Evolutionary conservation across 1,140 invertebrate genomes (phyloP), one percentile per base, ranked within the genome.

Genomic region (Penaeus vannamei): DNA sequence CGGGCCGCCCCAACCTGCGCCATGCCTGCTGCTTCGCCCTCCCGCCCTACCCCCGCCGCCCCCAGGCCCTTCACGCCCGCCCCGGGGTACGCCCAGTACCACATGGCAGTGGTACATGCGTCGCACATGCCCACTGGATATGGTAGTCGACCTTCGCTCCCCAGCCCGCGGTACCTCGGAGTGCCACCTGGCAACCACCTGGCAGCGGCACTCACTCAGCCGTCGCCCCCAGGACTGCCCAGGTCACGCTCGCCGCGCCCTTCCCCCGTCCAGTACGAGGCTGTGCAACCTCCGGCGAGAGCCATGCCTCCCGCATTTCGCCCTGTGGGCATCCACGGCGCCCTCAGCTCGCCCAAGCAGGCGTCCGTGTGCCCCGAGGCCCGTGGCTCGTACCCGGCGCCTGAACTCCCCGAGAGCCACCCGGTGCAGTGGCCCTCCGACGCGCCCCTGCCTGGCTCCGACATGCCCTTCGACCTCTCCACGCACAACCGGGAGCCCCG

Each of bases 341-440:
- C 86, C 26, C 81, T 91, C 23, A 84, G 86, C 42, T 91, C 91
- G 20, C 91, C 91, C 4, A 90, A 91, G 42, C 91, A 90, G n/a
- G 91, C 86, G 53, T 84, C 91, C 22, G 87, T 90, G n/a, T 91
- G 91, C 87, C 91, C 91, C n/a, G 91, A 91, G 64, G 85, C 90
- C 2, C 82, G 89, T 59, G 59, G 66, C 32, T 77, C 86, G 17
- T 85, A 87, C 46, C 89, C 86, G 2, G 76, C 81, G 19, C 87
- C 87, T 14, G 86, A 89, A 19, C 72, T 86, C 8, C 89, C 89
- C 23, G 86, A 90, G 29, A 90, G 61, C 46, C 89, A 83, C 46
- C 86, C 83, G 5, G 66, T 82, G n/a, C 66, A 86, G 14, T 86
- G 83, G 66, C 64, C 79, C 20, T 84, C 85, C 14, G 91, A 91